Conservation (phyloP, 2,888 invertebrate species). For the Tetanocera ferruginea region DNA sequence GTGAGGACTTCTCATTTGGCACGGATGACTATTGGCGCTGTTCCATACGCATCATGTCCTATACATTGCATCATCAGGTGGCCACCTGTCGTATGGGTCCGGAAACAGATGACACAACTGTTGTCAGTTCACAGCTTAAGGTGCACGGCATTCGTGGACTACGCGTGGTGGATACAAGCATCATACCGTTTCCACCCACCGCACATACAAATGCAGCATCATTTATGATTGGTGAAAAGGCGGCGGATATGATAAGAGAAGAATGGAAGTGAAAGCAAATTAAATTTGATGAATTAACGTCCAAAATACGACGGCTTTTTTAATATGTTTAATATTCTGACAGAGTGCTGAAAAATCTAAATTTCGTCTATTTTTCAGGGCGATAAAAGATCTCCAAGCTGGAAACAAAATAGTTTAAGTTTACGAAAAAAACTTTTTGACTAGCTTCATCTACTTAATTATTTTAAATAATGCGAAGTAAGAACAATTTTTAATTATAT, state of each 20-base stretch:
- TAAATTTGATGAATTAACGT: too few species aligned
- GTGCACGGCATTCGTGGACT: conserved; percentile 75
- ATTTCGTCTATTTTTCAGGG: too few species aligned
- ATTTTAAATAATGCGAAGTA: too few species aligned
- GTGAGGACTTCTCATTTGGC: conserved; percentile 71
- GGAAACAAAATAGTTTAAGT: too few species aligned
- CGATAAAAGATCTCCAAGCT: too few species aligned
- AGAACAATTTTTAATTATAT: too few species aligned
- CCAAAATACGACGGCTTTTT: too few species aligned
- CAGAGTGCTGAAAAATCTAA: too few species aligned
- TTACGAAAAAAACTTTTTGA: too few species aligned
- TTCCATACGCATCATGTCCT: conserved; percentile 74
- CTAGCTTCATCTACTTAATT: too few species aligned
- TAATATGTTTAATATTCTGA: too few species aligned
- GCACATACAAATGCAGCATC: conserved; percentile 80
- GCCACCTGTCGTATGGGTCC: conserved; percentile 83
- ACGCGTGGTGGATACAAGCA: conserved; percentile 78
- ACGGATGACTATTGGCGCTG: conserved; percentile 82
- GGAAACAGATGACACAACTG: conserved; percentile 73
- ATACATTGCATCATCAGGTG: conserved; percentile 77
- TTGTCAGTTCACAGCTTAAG: conserved; percentile 76
- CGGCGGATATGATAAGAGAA: conserved; percentile 76
- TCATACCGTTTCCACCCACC: conserved; percentile 76
- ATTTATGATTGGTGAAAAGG: conserved; percentile 81
- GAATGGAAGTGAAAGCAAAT: conserved; percentile 67